Evolutionary conservation across 1,140 invertebrate genomes (phyloP).

Genomic region (Epicauta chinensis): DNA sequence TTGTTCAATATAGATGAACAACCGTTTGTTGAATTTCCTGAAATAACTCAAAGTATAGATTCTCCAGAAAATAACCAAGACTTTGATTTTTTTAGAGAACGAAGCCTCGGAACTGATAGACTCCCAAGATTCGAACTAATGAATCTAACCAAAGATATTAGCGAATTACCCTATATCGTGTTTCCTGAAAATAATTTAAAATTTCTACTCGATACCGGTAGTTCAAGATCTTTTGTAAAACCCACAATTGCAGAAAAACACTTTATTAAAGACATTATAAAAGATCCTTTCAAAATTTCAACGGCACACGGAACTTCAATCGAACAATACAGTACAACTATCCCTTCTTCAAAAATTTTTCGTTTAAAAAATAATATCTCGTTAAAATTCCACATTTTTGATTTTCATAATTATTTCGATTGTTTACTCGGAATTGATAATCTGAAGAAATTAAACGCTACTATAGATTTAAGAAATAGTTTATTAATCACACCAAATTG

Average conservation of each 20-base stretch:
- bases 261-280: conserved; percentile 1
- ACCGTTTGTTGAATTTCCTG: too few species aligned
- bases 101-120: neutral
- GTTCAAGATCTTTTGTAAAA: conserved; percentile 12
- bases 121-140: conserved; percentile 1
- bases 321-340: neutral
- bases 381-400: conserved; percentile 1
- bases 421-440: conserved; percentile 9
- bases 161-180: neutral
- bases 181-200: conserved; percentile 3
- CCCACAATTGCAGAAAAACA: conserved; percentile 9
- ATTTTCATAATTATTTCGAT: conserved; percentile 10
- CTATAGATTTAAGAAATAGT: neutral
- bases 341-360: conserved; percentile 1
- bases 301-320: conserved; percentile 2
- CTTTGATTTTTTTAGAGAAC: neutral
- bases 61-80: neutral
- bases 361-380: neutral
- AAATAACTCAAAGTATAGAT: neutral
- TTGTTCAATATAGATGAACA: neutral
- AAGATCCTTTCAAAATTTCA: neutral
- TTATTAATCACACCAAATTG: conserved; percentile 4
- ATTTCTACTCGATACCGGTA: conserved; percentile 9
- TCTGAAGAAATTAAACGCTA: conserved; percentile 8
- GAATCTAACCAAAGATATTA: neutral